Evolutionary conservation across 53 echinoderm and acorn worm genomes (phyloP).

Genomic region (Antedon mediterranea): DNA sequence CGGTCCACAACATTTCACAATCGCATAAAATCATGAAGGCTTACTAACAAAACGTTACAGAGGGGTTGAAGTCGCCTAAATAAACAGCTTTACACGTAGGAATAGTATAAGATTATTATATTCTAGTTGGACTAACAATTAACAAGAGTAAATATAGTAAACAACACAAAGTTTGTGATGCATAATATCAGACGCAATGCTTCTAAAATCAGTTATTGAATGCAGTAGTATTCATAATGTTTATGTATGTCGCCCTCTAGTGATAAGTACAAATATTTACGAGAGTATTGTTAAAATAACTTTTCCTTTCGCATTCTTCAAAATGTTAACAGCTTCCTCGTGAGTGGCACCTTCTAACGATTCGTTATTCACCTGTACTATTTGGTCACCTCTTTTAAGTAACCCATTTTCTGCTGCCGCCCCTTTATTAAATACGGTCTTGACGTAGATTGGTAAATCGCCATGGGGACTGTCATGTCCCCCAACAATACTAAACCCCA

Average conservation of each 20-base stretch:
- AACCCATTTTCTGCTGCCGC: constrained; percentile 61
- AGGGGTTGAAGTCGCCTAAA: no score
- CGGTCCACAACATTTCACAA: no score
- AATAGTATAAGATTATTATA: no score
- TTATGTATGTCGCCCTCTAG: not conserved
- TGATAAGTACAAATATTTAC: constrained; percentile 3
- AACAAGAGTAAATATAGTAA: no score
- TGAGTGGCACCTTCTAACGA: constrained; percentile 62
- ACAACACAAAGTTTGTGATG: no score
- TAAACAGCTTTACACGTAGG: no score
- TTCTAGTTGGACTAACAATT: no score
- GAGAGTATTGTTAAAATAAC: constrained; percentile 57
- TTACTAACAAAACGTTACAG: no score
- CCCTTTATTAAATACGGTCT: constrained; percentile 86
- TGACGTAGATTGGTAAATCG: constrained; percentile 95
- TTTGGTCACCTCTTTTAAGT: constrained; percentile 77
- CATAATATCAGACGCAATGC: no score
- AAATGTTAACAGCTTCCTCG: constrained; percentile 60
- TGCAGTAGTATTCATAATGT: not conserved
- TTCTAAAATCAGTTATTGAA: no score
- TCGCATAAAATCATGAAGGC: no score
- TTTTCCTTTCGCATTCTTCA: constrained; percentile 63
- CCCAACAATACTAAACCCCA: constrained; percentile 92
- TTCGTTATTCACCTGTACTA: constrained; percentile 70
- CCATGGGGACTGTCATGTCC: constrained; percentile 90